Evolutionary conservation across 2,797 vertebrate genomes (phyloP).

Genomic region (Sylvilagus floridanus): DNA sequence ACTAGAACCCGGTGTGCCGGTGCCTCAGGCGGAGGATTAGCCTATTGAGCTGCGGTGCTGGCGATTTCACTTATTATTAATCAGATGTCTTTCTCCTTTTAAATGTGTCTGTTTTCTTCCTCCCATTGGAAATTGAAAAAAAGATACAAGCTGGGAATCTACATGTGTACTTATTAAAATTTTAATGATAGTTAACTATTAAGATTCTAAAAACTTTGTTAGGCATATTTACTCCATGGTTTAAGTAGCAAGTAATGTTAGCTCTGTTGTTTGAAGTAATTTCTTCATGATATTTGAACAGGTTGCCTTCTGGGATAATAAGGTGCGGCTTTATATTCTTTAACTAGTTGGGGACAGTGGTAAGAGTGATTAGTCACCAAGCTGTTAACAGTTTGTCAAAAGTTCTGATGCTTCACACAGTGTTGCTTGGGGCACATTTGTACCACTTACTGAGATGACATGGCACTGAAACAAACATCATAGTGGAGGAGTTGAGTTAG

Average conservation of each 20-base stretch:
- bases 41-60: neutral
- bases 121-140: conserved; percentile 49
- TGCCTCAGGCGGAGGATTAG: too few species aligned
- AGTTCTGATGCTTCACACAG: neutral
- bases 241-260: conserved; percentile 22
- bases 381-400: conserved; percentile 18
- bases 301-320: conserved; percentile 22
- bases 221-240: neutral
- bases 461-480: neutral
- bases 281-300: conserved; percentile 16
- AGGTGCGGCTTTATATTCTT: neutral
- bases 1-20: too few species aligned
- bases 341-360: conserved; percentile 12
- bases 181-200: neutral
- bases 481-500: neutral
- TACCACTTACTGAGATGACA: neutral
- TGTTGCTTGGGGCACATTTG: neutral
- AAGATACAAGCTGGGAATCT: neutral
- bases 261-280: neutral
- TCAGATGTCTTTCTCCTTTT: neutral
- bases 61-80: conserved; percentile 15
- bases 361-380: conserved; percentile 40
- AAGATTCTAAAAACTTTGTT: conserved; percentile 29
- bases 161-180: conserved; percentile 30
- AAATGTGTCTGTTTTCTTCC: conserved; percentile 37